Conservation (phyloP, 37 sponge, comb jelly and placozoan species). For the Oscarella lobularis region DNA sequence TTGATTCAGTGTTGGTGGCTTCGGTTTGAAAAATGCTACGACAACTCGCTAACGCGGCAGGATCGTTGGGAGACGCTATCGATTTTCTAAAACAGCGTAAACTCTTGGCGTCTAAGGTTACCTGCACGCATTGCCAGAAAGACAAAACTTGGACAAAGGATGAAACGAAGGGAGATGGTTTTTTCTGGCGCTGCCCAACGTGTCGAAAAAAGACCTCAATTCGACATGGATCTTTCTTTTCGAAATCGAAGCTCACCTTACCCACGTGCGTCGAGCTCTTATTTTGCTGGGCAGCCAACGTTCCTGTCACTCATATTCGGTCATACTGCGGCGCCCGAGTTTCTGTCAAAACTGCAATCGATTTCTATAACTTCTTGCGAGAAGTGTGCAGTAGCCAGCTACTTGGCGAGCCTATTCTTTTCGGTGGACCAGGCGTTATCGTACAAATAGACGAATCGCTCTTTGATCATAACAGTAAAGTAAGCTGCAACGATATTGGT, state of each 20-base stretch:
- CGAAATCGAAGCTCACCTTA: conserved; percentile 26
- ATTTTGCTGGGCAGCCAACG: conserved; percentile 27
- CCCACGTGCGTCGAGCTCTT: conserved; percentile 40
- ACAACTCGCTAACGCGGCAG: too few relatives aligned
- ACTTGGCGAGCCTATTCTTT: background rate
- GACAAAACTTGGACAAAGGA: too few relatives aligned
- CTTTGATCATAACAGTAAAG: conserved; percentile 40
- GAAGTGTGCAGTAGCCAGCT: conserved; percentile 27
- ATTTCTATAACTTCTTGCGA: conserved; percentile 34
- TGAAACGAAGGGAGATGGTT: too few relatives aligned
- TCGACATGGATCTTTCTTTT: conserved; percentile 32
- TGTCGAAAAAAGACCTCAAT: conserved; percentile 27
- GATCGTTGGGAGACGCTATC: too few relatives aligned
- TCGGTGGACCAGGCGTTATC: conserved; percentile 23
- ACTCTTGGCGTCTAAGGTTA: too few relatives aligned
- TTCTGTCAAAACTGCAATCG: conserved; percentile 13
- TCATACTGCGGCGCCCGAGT: conserved; percentile 24
- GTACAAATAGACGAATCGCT: conserved; percentile 40
- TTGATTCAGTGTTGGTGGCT: too few relatives aligned
- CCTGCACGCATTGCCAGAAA: too few relatives aligned
- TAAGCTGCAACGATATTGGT: too few relatives aligned
- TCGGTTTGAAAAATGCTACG: too few relatives aligned
- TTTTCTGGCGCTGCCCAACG: too few relatives aligned
- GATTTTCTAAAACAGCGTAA: too few relatives aligned
- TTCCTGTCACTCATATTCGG: conserved; percentile 10